Conservation (phyloP, 2,888 invertebrate species). For the Gymnoscelis rufifasciata region DNA sequence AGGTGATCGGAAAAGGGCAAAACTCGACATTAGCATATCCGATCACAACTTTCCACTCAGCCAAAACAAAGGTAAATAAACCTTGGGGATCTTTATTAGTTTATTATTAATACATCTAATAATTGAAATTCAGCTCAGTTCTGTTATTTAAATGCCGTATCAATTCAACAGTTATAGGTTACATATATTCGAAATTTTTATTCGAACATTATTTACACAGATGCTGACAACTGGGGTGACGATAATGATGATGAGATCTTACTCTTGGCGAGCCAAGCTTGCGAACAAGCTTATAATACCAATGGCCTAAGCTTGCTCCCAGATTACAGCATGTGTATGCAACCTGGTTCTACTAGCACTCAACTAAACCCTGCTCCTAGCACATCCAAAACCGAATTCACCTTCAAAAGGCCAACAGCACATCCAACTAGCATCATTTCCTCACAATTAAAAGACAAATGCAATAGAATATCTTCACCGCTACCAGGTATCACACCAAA, state of each 20-base stretch:
- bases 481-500: conserved; percentile 58
- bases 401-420: conserved; percentile 56
- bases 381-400: conserved; percentile 49
- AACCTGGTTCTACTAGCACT: conserved; percentile 62
- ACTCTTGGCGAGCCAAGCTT: conserved; percentile 68
- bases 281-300: conserved; percentile 55
- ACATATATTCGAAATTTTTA: too few relatives aligned
- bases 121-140: too few relatives aligned
- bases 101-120: too few relatives aligned
- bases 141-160: too few relatives aligned
- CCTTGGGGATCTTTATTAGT: too few relatives aligned
- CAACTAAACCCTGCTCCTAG: conserved; percentile 49
- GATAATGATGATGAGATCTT: conserved; percentile 72
- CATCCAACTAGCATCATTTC: conserved; percentile 40
- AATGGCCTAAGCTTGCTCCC: conserved; percentile 47
- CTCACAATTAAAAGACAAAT: conserved; percentile 57
- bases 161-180: too few relatives aligned
- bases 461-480: conserved; percentile 60
- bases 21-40: conserved; percentile 59
- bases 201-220: too few relatives aligned
- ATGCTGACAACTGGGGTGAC: conserved; percentile 61
- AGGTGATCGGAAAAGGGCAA: conserved; percentile 63
- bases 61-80: conserved; percentile 58
- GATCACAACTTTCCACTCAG: conserved; percentile 71
- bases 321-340: conserved; percentile 62